These are phyloP conservation scores for Andrena camellia DNA, from an alignment of 2,888 invertebrate genomes.

Conservation along the genomic window DNA sequence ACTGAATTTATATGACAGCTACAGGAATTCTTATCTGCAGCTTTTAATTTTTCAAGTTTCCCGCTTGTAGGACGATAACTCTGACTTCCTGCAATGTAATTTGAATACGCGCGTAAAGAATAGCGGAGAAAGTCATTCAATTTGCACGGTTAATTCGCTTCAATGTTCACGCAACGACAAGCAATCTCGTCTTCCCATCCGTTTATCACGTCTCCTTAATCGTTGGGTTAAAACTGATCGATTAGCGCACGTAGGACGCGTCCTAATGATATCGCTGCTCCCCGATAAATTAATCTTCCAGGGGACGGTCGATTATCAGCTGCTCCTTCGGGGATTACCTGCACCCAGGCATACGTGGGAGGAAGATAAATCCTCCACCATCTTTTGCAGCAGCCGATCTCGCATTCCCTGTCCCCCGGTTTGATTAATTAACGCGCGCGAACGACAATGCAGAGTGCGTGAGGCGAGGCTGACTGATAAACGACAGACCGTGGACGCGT, in stretches of 20 bases:
- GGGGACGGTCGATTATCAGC: conserved; percentile 61
- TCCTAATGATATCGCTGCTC: conserved; percentile 41
- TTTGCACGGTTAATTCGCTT: neutral
- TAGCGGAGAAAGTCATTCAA: neutral
- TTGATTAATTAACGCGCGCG: conserved; percentile 68
- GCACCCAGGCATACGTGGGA: conserved; percentile 11
- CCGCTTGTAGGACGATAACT: too few relatives aligned
- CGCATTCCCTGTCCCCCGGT: conserved; percentile 40
- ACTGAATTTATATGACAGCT: too few relatives aligned
- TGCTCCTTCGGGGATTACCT: conserved; percentile 34
- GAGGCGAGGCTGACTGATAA: conserved; percentile 58
- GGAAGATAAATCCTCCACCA: conserved; percentile 60
- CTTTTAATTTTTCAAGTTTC: too few relatives aligned
- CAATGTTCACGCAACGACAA: neutral
- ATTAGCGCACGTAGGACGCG: conserved; percentile 42
- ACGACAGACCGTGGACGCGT: conserved; percentile 45
- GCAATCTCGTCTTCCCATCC: neutral
- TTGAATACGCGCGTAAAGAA: neutral
- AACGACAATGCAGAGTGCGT: conserved; percentile 52
- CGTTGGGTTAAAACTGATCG: conserved; percentile 44
- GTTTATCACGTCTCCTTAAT: conserved; percentile 18
- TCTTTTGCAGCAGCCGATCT: conserved; percentile 45
- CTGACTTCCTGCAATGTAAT: too few relatives aligned
- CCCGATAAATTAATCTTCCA: conserved; percentile 69
- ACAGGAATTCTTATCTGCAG: too few relatives aligned